Conservation (phyloP, 2,113 vertebrate genomes). For the Australoheros scitulus region DNA sequence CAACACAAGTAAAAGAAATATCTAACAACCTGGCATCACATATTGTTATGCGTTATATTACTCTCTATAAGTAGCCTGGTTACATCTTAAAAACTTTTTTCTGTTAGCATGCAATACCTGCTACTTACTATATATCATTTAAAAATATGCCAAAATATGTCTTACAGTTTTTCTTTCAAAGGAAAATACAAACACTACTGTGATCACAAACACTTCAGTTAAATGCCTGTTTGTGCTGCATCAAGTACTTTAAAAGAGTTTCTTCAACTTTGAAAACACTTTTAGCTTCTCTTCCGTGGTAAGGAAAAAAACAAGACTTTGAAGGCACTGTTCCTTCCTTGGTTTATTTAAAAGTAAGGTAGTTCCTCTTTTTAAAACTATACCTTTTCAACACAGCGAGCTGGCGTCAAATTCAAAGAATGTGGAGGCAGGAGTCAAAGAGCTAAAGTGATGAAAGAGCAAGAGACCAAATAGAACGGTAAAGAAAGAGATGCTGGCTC, state of each 20-base stretch:
- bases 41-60: not conserved
- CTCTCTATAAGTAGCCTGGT: not conserved
- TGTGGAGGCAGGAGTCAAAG: constrained; percentile 52
- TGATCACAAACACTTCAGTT: constrained; percentile 25
- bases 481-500: constrained; percentile 29
- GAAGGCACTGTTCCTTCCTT: constrained; percentile 51
- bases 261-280: constrained; percentile 33
- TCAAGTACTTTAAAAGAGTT: constrained; percentile 34
- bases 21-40: not conserved
- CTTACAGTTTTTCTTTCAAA: constrained; percentile 12
- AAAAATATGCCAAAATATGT: not conserved
- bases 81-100: not conserved
- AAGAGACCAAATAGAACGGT: constrained; percentile 42
- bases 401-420: constrained; percentile 62
- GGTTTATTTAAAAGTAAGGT: constrained; percentile 50
- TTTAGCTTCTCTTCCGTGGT: not conserved
- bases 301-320: constrained; percentile 26
- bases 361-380: constrained; percentile 47
- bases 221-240: constrained; percentile 53
- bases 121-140: not conserved
- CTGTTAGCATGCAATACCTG: not conserved
- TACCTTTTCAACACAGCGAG: constrained; percentile 56
- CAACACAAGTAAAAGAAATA: not conserved
- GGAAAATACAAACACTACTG: not conserved
- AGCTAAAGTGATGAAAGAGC: constrained; percentile 66